These are phyloP conservation scores for Corythaeola cristata DNA, from an alignment of 2,113 vertebrate genomes.

Conservation along the genomic window DNA sequence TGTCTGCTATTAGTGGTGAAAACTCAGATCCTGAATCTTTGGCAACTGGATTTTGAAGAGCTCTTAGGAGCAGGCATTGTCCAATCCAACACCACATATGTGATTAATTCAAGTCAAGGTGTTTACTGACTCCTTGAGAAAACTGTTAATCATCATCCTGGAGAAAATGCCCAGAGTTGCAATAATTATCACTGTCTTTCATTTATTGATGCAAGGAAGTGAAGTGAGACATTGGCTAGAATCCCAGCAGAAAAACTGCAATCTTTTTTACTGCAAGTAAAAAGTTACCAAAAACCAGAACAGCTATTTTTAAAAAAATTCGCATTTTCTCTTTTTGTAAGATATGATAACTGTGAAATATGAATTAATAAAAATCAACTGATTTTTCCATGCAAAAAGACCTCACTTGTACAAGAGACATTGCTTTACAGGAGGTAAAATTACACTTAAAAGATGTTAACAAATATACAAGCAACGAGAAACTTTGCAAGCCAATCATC, in stretches of 20 bases:
- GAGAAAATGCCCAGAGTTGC: neutral
- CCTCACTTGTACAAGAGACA: neutral
- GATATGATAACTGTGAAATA: neutral
- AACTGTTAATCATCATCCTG: neutral
- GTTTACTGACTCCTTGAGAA: neutral
- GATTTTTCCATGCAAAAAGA: neutral
- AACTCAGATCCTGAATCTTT: neutral
- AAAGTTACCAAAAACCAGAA: neutral
- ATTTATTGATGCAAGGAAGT: neutral
- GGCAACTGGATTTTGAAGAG: neutral
- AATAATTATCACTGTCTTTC: neutral
- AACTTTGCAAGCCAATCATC: neutral
- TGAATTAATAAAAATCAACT: neutral
- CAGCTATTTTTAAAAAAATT: accelerated
- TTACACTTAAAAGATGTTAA: neutral
- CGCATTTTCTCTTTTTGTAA: neutral
- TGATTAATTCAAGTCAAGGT: neutral
- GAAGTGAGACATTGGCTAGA: neutral
- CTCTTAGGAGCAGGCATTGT: neutral
- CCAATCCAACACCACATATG: neutral
- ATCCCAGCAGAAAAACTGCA: neutral
- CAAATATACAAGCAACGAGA: neutral
- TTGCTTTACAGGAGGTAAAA: neutral
- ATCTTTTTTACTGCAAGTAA: neutral
- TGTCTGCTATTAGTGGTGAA: neutral